These are phyloP conservation scores for Dryobotodes eremita DNA, from an alignment of 2,888 invertebrate genomes.

Conservation along the genomic window DNA sequence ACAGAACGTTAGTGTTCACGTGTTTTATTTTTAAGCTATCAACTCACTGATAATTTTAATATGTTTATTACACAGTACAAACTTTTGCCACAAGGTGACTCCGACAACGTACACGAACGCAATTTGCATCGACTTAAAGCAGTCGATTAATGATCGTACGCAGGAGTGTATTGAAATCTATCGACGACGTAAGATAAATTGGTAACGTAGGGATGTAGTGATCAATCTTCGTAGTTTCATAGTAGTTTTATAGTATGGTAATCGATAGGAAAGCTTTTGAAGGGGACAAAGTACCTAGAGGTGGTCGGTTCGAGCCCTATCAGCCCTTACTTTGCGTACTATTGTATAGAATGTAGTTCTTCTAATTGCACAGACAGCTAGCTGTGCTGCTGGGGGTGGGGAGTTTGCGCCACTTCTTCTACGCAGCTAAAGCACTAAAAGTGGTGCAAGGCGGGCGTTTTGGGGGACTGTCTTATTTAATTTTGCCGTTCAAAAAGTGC, in stretches of 20 bases:
- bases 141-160: conserved; percentile 43
- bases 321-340: no score
- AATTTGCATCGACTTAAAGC: conserved; percentile 33
- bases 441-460: no score
- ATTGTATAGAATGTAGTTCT: no score
- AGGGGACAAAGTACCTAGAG: neutral
- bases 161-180: conserved; percentile 47
- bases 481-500: no score
- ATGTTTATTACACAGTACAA: conserved; percentile 28
- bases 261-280: neutral
- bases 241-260: conserved; percentile 15
- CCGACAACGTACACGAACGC: neutral
- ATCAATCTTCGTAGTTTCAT: conserved; percentile 38
- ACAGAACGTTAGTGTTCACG: neutral
- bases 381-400: no score
- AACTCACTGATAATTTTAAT: neutral
- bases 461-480: no score
- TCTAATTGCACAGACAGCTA: no score
- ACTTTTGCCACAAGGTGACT: conserved; percentile 32
- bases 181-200: conserved; percentile 38
- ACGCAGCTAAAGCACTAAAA: no score
- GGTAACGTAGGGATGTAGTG: conserved; percentile 28
- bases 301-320: neutral
- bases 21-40: conserved; percentile 14
- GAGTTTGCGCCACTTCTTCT: no score